These are phyloP conservation scores for Troilus luridus DNA, from an alignment of 2,888 invertebrate species.

Conservation along the genomic window DNA sequence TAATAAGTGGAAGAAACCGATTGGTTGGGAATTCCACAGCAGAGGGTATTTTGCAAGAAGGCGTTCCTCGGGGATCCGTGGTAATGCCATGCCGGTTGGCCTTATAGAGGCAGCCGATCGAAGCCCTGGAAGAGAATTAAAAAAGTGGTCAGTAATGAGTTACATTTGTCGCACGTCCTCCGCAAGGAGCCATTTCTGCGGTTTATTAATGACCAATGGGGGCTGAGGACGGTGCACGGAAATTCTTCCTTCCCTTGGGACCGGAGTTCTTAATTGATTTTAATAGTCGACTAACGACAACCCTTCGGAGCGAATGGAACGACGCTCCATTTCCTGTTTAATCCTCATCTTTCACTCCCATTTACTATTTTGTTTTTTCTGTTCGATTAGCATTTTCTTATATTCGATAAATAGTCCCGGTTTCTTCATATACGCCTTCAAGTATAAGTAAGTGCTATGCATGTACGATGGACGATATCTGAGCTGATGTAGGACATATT, in stretches of 20 bases:
- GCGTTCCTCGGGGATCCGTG: constrained; percentile 14
- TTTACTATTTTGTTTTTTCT: not conserved
- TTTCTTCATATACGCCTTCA: not conserved
- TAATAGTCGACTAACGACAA: constrained; percentile 25
- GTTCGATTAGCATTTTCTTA: constrained; percentile 2
- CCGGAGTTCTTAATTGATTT: constrained; percentile 39
- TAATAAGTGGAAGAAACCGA: constrained; percentile 26
- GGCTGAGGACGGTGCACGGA: not conserved
- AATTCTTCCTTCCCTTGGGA: not conserved
- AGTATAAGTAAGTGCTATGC: not conserved
- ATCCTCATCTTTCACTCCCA: not conserved
- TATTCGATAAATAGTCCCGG: not conserved
- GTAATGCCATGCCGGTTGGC: not conserved
- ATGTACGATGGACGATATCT: not conserved
- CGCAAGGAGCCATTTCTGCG: constrained; percentile 13
- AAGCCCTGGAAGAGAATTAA: not conserved
- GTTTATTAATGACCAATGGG: constrained; percentile 42
- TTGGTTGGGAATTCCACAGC: not conserved
- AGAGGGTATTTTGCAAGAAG: constrained; percentile 1
- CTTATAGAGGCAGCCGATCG: constrained; percentile 41
- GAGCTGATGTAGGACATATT: not conserved
- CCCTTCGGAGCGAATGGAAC: not conserved
- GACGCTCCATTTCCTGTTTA: not conserved
- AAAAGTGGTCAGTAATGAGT: constrained; percentile 41
- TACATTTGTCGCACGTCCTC: constrained; percentile 49